Base-by-base conservation (phyloP, 2,113 vertebrate species). In the Eubucco bourcierii region DNA sequence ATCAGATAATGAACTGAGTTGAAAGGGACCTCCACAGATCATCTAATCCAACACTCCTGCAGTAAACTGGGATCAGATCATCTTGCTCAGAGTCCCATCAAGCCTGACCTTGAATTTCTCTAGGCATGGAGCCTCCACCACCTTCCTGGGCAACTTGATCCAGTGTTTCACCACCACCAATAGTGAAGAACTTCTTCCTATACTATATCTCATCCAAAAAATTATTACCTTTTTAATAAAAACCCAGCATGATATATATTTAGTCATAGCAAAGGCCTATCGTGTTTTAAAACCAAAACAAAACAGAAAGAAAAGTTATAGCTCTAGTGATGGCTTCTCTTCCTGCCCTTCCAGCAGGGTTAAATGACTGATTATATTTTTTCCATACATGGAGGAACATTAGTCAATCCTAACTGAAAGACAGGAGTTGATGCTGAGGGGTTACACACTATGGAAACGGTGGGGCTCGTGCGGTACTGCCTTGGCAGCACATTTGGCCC, bases 321-420 rank as follows among this genome's bases (percentile, higher is more conserved):
- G 31, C 55, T 95, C 68, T 94, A 94, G 81, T 86, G 46, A 7
- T 87, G 77, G 56, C 64, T 96, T 95, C 96, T 96, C 64, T 87
- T 94, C 81, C 78, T 82, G 71, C 92, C 58, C 33, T 96, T 94
- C 92, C 95, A 88, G 73, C 80, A 92, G 84, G 47, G 72, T 96
- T 95, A 97, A 97, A 96, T 92, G 79, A 94, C 79, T 96, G 84
- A 95, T 78, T 94, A 9, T 39, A 84, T 93, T 97, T 97, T 96
- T 97, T 84, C 87, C 92, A 67, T 56, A 87, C 46, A 79, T 23
- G 95, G 84, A 84, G 73, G 84, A 97, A 83, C 66, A 96, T 96
- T 95, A 97, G 72, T 96, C 92, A 92, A 10, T 76, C 72, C 64
- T 97, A 98, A 96, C 44, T 97, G 92, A 93, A 95, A 97, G 97